Conservation (phyloP, 2,888 invertebrate species). For the Lissonota sp. region DNA sequence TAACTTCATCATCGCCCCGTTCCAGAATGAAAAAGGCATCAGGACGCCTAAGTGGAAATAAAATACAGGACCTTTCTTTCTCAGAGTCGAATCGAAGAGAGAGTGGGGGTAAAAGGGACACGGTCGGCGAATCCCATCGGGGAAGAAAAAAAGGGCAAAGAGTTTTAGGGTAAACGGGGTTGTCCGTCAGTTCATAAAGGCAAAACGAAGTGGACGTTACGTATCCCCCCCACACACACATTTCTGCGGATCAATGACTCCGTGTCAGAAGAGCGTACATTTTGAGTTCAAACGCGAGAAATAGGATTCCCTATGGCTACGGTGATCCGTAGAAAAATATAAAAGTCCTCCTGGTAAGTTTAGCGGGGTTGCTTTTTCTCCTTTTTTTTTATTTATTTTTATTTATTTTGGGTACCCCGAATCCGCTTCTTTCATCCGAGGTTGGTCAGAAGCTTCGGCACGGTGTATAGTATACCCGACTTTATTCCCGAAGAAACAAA, state of each 20-base stretch:
- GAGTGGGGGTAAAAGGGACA: neutral
- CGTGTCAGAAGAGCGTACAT: too few relatives aligned
- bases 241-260: neutral
- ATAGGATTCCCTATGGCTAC: too few relatives aligned
- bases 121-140: neutral
- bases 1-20: neutral
- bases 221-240: neutral
- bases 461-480: neutral
- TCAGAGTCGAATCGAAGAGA: neutral
- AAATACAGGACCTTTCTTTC: constrained; percentile 1
- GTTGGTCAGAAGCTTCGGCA: constrained; percentile 12
- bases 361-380: constrained; percentile 23
- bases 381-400: too few relatives aligned
- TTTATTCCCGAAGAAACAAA: constrained; percentile 15
- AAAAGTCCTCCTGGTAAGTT: neutral
- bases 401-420: too few relatives aligned
- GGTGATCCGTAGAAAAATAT: neutral
- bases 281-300: too few relatives aligned
- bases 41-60: neutral
- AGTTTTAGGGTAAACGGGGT: constrained; percentile 11
- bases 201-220: neutral
- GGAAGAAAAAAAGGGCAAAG: constrained; percentile 8
- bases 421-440: constrained; percentile 5
- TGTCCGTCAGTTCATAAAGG: constrained; percentile 27
- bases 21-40: neutral